These are phyloP conservation scores for Anodontia alba DNA, from an alignment of 2,888 invertebrate species.

Conservation along the genomic window DNA sequence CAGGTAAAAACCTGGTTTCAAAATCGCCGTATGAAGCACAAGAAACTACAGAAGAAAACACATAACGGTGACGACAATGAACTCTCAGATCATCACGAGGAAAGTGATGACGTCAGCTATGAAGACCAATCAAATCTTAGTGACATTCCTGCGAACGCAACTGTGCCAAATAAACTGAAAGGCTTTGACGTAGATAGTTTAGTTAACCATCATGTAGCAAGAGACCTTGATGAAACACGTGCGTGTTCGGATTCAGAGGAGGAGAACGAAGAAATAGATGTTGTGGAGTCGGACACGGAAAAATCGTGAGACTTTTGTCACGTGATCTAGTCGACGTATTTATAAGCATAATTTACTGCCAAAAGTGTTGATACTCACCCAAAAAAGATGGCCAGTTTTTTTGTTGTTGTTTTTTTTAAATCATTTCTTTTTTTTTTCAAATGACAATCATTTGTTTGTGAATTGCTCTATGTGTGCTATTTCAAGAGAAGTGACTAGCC, in stretches of 20 bases:
- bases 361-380: too few relatives aligned
- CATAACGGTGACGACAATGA: slow-evolving; percentile 62
- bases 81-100: slow-evolving; percentile 53
- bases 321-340: background rate
- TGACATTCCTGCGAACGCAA: slow-evolving; percentile 28
- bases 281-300: slow-evolving; percentile 74
- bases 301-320: slow-evolving; percentile 35
- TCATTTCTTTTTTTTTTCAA: too few relatives aligned
- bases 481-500: too few relatives aligned
- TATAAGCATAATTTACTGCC: background rate
- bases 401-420: too few relatives aligned
- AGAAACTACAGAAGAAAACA: slow-evolving; percentile 82
- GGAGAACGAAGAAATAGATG: slow-evolving; percentile 76
- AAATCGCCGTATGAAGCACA: slow-evolving; percentile 93
- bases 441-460: too few relatives aligned
- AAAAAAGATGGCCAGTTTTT: too few relatives aligned
- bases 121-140: slow-evolving; percentile 58
- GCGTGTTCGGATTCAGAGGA: slow-evolving; percentile 52
- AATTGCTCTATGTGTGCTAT: too few relatives aligned
- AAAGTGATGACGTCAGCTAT: slow-evolving; percentile 51
- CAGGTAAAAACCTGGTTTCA: slow-evolving; percentile 99
- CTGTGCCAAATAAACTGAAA: slow-evolving; percentile 29
- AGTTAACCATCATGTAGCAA: slow-evolving; percentile 37
- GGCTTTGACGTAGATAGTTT: slow-evolving; percentile 58
- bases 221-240: slow-evolving; percentile 31